Evolutionary conservation across 2,888 invertebrate species (phyloP), one percentile per base, ranked within the genome.

Genomic region (Agrotis puta): DNA sequence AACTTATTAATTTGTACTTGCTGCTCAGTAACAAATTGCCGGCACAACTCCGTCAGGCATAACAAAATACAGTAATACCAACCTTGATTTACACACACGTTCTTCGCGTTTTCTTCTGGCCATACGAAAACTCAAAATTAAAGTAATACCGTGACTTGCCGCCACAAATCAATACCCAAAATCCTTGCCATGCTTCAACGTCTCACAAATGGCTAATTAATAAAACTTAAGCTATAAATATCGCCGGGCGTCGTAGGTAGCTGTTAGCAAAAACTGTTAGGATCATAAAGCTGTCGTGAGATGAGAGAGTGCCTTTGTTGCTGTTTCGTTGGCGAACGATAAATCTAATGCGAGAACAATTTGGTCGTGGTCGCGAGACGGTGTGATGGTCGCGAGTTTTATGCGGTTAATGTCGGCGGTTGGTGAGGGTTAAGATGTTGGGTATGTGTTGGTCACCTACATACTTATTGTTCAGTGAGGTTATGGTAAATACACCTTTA

Each of bases 221-320:
- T 95, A 94, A 95, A 95, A 95, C 92, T 95, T 94, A 89, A 89
- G 91, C 92, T 87, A 94, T 95, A 95, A 95, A 95, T 95, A 93
- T 92, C 85, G 86, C 75, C 84, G 85, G 88, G 86, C 84, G 88
- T 87, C 85, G 88, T 90, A 90, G 93, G 92, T 90, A 92, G 94
- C 94, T 92, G 95, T 95, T 96, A 94, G 95, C 95, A 96, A 96
- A 96, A 96, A 96, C 95, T 96, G 95, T 93, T 94, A 92, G 94
- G 93, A 94, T 95, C 95, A 96, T 96, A 96, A 96, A 96, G 85
- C 95, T 96, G 96, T 96, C 96, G 87, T 79, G 94, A 87, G 92
- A 94, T 96, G 96, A 96, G 92, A 92, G 91, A 96, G 91, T 94
- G 96, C 95, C 95, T 95, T 96, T 96, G 96, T 95, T 93, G 94